Base-by-base conservation (phyloP, 2,113 vertebrate genomes). In the Burhinus oedicnemus region DNA sequence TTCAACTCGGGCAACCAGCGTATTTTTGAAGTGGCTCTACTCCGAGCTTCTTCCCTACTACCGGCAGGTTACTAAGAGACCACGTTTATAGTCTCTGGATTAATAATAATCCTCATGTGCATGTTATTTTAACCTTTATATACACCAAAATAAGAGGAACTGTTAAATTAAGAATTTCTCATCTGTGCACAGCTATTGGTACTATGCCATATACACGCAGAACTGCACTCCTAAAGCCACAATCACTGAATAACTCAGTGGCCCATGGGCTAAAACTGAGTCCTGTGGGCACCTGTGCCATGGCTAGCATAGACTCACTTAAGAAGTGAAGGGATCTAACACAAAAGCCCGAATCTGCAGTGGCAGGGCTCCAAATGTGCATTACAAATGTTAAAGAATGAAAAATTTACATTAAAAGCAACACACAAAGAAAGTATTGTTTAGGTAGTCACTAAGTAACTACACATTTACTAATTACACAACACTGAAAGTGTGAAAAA, bases 51-150 rank as follows among this genome's bases (percentile, higher is more conserved):
- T 97, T 86, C 90, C 70, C 70, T 89, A 26, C 77, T 65, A 93
- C 86, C 7, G 5, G 27, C 58, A 84, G 61, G 77, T 95, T 93
- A 96, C 92, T 86, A 91, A 79, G 89, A 95, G n/a, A 96, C 66
- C 90, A 87, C 3, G 1, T 90, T 93, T 94, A 72, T 61, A 74
- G 66, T 14, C 84, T 89, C 91, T 97, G 92, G 91, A 97, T 95
- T 97, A 96, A 91, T 79, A 95, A 92, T 87, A 94, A 87, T 89
- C 78, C 27, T 54, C 65, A 87, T 8, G 49, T 30, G 47, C 21
- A n/a, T 83, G 74, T 91, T 97, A 76, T 72, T 94, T 91, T 95
- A 96, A 95, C 84, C 93, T 93, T 95, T 94, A 75, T 8, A 66
- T 30, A 51, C 29, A 69, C 32, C 34, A 52, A 89, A 96, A 90